Conservation (phyloP, 2,888 invertebrate species). For the Brachypterus glaber region DNA sequence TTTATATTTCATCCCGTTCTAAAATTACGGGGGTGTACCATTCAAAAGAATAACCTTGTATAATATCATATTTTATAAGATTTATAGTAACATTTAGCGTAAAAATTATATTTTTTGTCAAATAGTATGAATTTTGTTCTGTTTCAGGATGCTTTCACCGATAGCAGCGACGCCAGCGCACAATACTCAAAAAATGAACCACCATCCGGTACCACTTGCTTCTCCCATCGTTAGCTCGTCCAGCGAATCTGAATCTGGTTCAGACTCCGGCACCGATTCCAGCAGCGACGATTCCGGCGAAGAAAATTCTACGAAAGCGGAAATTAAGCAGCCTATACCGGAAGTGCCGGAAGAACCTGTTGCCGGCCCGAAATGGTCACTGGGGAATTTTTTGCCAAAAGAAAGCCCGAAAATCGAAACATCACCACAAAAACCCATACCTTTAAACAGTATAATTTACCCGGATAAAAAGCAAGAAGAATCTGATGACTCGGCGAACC, state of each 20-base stretch:
- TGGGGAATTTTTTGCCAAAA: no score
- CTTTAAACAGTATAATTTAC: no score
- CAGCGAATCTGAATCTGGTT: slow-evolving; percentile 54
- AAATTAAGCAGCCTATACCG: slow-evolving; percentile 1
- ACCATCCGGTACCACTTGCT: slow-evolving; percentile 33
- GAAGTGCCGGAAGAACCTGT: slow-evolving; percentile 15
- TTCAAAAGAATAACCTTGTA: no score
- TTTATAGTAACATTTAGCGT: no score
- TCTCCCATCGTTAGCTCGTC: slow-evolving; percentile 51
- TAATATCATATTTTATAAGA: no score
- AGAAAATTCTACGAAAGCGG: slow-evolving; percentile 29
- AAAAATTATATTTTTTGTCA: no score
- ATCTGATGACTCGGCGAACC: slow-evolving; percentile 45
- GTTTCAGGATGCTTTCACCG: slow-evolving; percentile 43
- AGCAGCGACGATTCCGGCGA: slow-evolving; percentile 48
- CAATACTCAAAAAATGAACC: not conserved
- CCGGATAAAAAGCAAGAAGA: slow-evolving; percentile 37
- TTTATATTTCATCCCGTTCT: no score
- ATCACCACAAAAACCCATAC: slow-evolving; percentile 22
- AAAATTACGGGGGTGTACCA: no score
- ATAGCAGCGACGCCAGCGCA: slow-evolving; percentile 46
- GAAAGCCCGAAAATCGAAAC: slow-evolving; percentile 7
- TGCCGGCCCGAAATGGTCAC: no score
- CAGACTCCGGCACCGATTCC: slow-evolving; percentile 47
- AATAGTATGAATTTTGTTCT: no score